These are phyloP conservation scores for Percopsis transmontana DNA, from an alignment of 2,113 vertebrate species.

Conservation along the genomic window DNA sequence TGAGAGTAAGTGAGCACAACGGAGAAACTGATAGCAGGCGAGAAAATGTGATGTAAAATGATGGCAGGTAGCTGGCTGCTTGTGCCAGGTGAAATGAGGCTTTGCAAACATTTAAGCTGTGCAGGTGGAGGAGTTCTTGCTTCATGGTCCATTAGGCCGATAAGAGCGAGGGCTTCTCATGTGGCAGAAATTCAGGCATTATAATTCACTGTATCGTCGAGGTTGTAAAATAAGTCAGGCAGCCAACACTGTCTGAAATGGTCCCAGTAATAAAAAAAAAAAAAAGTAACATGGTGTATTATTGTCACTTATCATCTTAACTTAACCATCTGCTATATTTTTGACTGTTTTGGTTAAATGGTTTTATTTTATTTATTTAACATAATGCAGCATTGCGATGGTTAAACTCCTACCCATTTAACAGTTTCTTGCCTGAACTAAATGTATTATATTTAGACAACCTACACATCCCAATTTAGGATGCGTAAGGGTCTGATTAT, in stretches of 20 bases:
- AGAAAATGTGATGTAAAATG: constrained; percentile 63
- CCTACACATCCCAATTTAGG: not conserved
- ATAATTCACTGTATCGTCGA: constrained; percentile 61
- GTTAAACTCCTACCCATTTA: not conserved
- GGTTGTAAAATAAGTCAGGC: constrained; percentile 57
- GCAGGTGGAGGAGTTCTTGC: constrained; percentile 74
- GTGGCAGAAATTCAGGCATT: constrained; percentile 64
- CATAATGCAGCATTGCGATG: no score
- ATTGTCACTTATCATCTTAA: not conserved
- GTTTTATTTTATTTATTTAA: no score
- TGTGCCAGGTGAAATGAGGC: constrained; percentile 70
- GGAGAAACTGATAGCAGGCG: constrained; percentile 57
- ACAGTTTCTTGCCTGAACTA: not conserved
- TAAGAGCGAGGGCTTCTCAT: constrained; percentile 64
- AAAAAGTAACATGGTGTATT: no score
- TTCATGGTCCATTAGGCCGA: constrained; percentile 75
- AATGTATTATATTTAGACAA: not conserved
- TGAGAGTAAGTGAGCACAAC: constrained; percentile 59
- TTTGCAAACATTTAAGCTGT: constrained; percentile 67
- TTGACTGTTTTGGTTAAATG: not conserved
- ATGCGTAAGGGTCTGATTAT: constrained; percentile 2
- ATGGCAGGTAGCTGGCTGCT: constrained; percentile 68
- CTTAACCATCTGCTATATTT: constrained; percentile 14
- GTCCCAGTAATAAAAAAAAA: no score
- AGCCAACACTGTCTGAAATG: constrained; percentile 25